Evolutionary conservation across 30 jellyfish, hydroid and myxozoan genomes (phyloP).

Genomic region (Clytia hemisphaerica): DNA sequence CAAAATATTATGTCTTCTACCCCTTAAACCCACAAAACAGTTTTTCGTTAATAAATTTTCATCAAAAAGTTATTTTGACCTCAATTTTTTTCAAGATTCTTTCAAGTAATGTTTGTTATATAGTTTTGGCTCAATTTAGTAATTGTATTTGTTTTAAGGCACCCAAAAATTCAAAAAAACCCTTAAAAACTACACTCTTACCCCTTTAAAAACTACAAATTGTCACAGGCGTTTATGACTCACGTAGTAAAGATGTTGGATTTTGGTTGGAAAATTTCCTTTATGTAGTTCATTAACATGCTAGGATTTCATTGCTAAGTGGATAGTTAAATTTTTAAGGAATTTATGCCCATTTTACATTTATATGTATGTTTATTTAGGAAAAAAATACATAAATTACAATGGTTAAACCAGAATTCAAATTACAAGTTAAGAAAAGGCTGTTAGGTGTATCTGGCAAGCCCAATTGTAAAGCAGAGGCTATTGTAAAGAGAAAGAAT

Average conservation of each 20-base stretch:
- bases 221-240: neutral
- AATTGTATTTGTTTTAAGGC: neutral
- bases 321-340: neutral
- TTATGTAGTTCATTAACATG: neutral
- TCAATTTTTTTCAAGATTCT: neutral
- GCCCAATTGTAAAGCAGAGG: neutral
- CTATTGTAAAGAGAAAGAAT: neutral
- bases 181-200: neutral
- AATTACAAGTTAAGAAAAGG: neutral
- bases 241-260: neutral
- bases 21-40: neutral
- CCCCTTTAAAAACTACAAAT: constrained; percentile 3
- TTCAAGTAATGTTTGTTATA: too few relatives aligned
- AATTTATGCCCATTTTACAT: neutral
- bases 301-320: neutral
- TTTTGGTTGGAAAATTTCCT: neutral
- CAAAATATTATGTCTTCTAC: neutral
- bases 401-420: constrained; percentile 3
- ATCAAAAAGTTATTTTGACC: neutral
- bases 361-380: neutral
- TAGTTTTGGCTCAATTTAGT: neutral
- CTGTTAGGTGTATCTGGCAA: neutral
- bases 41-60: neutral
- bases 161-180: neutral
- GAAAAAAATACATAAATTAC: neutral